These are phyloP conservation scores for Drosophila colorata DNA, from an alignment of 2,888 invertebrate species.

Conservation along the genomic window DNA sequence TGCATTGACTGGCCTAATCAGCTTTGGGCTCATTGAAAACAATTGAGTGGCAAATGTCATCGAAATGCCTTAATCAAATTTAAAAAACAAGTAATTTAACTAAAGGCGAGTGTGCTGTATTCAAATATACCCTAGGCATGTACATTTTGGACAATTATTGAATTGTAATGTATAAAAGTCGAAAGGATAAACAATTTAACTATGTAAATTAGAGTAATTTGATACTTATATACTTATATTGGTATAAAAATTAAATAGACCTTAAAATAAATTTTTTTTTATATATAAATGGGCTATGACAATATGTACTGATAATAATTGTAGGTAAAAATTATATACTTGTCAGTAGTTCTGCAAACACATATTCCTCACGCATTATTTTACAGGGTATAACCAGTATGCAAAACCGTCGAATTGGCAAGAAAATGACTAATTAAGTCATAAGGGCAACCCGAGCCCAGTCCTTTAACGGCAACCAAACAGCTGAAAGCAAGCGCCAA, in stretches of 20 bases:
- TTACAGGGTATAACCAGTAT: slow-evolving; percentile 21
- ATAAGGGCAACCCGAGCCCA: slow-evolving; percentile 44
- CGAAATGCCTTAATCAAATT: slow-evolving; percentile 1
- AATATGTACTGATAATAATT: too few species aligned
- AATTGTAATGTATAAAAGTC: too few species aligned
- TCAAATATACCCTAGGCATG: neutral
- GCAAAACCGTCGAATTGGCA: slow-evolving; percentile 29
- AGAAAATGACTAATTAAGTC: slow-evolving; percentile 51
- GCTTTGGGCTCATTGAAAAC: slow-evolving; percentile 1
- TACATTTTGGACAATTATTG: neutral
- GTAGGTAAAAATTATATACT: too few species aligned
- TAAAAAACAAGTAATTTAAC: neutral
- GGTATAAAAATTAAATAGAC: too few species aligned
- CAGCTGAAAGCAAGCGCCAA: slow-evolving; percentile 28
- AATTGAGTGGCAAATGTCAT: slow-evolving; percentile 23
- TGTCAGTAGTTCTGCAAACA: neutral
- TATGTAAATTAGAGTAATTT: too few species aligned
- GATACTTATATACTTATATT: too few species aligned
- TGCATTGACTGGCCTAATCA: slow-evolving; percentile 31
- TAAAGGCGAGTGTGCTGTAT: neutral
- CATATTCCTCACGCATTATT: neutral
- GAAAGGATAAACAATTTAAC: too few species aligned
- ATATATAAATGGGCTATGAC: too few species aligned
- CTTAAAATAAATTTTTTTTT: too few species aligned
- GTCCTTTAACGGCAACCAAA: slow-evolving; percentile 39